Conservation (phyloP, 2,888 invertebrate species). For the Macrophya annulata region DNA sequence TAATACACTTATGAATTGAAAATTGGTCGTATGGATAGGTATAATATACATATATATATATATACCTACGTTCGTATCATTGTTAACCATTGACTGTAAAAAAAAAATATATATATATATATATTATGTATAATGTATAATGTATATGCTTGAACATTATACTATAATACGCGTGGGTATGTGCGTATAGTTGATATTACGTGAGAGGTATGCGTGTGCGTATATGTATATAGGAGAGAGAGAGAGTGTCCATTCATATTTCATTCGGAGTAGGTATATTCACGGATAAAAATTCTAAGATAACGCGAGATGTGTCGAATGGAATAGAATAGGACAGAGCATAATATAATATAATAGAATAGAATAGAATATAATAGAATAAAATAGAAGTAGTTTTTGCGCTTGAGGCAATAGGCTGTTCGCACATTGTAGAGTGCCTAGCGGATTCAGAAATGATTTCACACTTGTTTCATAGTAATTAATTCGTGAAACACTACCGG, state of each 20-base stretch:
- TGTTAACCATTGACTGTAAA: neutral
- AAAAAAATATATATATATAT: too few relatives aligned
- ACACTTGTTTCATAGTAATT: neutral
- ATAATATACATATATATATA: too few relatives aligned
- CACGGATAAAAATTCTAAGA: too few relatives aligned
- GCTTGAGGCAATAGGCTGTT: neutral
- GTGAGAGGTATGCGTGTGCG: neutral
- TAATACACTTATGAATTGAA: too few relatives aligned
- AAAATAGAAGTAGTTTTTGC: neutral
- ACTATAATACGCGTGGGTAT: slow-evolving; percentile 3
- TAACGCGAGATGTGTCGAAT: too few relatives aligned
- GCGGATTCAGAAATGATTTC: neutral
- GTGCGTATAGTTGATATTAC: neutral
- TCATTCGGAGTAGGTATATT: neutral
- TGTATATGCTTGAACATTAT: neutral
- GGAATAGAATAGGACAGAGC: too few relatives aligned
- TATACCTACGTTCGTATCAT: too few relatives aligned
- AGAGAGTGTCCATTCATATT: slow-evolving; percentile 31
- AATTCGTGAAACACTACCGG: neutral
- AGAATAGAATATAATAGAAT: too few relatives aligned
- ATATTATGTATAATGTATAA: too few relatives aligned
- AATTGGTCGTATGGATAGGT: too few relatives aligned
- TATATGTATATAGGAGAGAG: neutral
- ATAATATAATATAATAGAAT: too few relatives aligned
- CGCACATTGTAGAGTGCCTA: neutral